phyloP scores from a whole-genome alignment of 2,797 vertebrate genomes.

The Hypotaenidia okinawae region DNA sequence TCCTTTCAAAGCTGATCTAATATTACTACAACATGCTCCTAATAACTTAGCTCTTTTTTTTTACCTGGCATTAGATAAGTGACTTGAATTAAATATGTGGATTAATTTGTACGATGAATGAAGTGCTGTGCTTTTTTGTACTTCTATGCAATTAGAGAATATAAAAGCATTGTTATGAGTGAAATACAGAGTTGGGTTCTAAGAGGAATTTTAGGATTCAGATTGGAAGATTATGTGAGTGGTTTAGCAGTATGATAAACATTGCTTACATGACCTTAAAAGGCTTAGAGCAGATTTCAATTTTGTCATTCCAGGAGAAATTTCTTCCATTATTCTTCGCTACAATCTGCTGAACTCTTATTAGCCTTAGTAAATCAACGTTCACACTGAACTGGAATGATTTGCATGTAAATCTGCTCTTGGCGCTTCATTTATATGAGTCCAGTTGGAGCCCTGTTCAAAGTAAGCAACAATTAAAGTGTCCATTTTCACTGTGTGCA shows the following conservation, averaged over 20 bases:
- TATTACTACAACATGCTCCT: background rate
- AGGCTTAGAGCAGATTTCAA: background rate
- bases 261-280: background rate
- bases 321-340: constrained; percentile 3
- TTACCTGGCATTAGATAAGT: background rate
- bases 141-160: background rate
- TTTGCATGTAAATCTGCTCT: background rate
- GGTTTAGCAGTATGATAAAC: background rate
- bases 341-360: background rate
- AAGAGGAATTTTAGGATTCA: background rate
- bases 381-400: background rate
- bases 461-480: background rate
- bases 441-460: background rate
- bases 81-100: background rate
- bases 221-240: background rate
- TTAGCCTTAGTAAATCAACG: background rate
- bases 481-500: background rate
- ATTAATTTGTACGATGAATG: background rate
- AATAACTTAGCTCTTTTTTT: background rate
- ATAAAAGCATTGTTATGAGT: background rate
- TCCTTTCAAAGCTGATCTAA: background rate
- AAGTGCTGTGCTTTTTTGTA: background rate
- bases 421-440: background rate
- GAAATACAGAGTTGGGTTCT: background rate
- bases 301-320: constrained; percentile 8